Evolutionary conservation across 2,113 vertebrate genomes (phyloP).

Genomic region (Hemiscyllium ocellatum): DNA sequence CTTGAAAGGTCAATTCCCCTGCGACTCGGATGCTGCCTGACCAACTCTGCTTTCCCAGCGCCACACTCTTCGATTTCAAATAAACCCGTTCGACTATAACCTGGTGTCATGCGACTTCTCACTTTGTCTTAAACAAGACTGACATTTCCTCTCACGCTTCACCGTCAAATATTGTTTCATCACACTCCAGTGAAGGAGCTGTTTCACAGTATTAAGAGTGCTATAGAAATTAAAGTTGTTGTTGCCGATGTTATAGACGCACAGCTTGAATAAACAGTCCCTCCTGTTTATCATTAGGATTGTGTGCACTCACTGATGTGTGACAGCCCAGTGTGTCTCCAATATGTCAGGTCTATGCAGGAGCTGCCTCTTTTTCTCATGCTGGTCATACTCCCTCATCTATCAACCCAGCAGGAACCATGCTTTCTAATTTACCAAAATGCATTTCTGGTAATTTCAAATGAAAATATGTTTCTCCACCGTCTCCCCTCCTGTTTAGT

Average conservation of each 20-base stretch:
- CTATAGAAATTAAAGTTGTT: not conserved
- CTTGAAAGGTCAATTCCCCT: too few relatives aligned
- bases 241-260: not conserved
- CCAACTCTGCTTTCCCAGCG: too few relatives aligned
- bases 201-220: not conserved
- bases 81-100: too few relatives aligned
- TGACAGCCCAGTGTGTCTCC: not conserved
- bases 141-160: not conserved
- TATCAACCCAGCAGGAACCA: not conserved
- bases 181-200: not conserved
- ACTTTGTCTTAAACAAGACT: not conserved
- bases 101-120: too few relatives aligned
- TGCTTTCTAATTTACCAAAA: not conserved
- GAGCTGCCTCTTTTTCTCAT: not conserved
- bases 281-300: not conserved
- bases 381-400: not conserved
- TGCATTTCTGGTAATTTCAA: not conserved
- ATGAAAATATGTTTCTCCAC: not conserved
- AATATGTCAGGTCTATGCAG: not conserved
- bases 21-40: too few relatives aligned
- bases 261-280: not conserved
- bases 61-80: too few relatives aligned
- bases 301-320: fast-evolving
- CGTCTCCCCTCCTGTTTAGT: not conserved
- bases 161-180: not conserved